Conservation (phyloP, 2,113 vertebrate species). For the Hypomesus transpacificus region DNA sequence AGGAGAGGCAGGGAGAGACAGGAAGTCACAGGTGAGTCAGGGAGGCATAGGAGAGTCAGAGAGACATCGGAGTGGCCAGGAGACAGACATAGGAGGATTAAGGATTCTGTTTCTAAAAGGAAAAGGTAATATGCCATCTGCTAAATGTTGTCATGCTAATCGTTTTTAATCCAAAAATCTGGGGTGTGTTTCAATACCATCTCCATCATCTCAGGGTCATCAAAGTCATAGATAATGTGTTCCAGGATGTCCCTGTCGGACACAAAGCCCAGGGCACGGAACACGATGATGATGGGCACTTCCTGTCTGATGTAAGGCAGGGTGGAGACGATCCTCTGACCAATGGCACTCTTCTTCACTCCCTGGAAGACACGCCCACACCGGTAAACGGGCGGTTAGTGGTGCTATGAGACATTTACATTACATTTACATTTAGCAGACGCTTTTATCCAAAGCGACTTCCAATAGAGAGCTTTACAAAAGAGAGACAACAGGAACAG, state of each 20-base stretch:
- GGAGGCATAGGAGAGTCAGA: not conserved
- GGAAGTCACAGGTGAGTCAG: not conserved
- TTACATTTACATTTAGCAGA: too few species aligned
- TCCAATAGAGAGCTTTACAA: too few species aligned
- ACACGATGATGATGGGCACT: constrained; percentile 99
- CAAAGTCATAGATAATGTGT: constrained; percentile 99
- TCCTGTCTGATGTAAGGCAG: constrained; percentile 97
- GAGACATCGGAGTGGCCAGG: not conserved
- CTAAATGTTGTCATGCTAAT: too few species aligned
- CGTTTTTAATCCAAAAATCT: not conserved
- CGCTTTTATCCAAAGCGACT: too few species aligned
- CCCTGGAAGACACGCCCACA: constrained; percentile 70
- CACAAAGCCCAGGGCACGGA: constrained; percentile 93
- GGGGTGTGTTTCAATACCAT: constrained; percentile 77
- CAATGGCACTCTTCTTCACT: constrained; percentile 97
- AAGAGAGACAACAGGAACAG: too few species aligned
- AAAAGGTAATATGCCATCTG: too few species aligned
- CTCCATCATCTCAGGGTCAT: constrained; percentile 99
- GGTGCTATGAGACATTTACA: too few species aligned
- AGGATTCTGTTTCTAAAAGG: too few species aligned
- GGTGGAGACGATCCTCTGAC: constrained; percentile 96
- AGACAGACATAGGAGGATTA: too few species aligned
- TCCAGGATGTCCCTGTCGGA: constrained; percentile 97
- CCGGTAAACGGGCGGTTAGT: not conserved
- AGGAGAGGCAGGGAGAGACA: too few species aligned